These are phyloP conservation scores for Cosmia trapezina DNA, from an alignment of 2,888 invertebrate species.

Conservation along the genomic window DNA sequence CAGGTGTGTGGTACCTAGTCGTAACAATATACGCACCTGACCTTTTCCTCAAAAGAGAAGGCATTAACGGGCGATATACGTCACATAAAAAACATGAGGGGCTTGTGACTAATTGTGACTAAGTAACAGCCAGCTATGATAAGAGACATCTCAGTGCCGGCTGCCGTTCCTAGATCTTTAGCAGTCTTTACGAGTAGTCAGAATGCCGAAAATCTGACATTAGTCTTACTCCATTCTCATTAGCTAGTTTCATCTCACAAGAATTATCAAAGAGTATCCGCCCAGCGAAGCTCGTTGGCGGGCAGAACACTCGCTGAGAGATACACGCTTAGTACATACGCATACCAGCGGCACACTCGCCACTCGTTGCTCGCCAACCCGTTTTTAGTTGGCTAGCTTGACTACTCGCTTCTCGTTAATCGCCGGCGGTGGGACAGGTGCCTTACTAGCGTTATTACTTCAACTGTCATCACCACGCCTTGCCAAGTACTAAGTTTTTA, in stretches of 20 bases:
- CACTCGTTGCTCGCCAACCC: not conserved
- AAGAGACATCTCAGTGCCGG: too few relatives aligned
- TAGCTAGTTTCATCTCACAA: not conserved
- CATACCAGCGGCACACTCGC: not conserved
- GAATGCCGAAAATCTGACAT: too few relatives aligned
- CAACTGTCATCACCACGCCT: not conserved
- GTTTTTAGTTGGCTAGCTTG: not conserved
- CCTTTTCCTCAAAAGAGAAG: too few relatives aligned
- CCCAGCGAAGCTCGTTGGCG: not conserved
- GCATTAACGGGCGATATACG: too few relatives aligned
- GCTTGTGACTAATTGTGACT: too few relatives aligned
- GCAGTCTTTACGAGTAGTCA: too few relatives aligned
- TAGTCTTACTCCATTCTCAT: too few relatives aligned
- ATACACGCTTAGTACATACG: not conserved
- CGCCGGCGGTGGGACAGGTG: not conserved
- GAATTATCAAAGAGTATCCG: not conserved
- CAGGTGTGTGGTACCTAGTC: too few relatives aligned
- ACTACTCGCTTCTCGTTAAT: not conserved
- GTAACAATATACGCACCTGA: too few relatives aligned
- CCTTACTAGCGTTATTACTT: not conserved
- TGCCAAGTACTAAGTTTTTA: not conserved
- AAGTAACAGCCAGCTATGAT: too few relatives aligned
- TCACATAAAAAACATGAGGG: too few relatives aligned
- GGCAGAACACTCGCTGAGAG: not conserved
- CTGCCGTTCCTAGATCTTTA: too few relatives aligned